phyloP scores from a whole-genome alignment of 2,888 invertebrate species.

The Eupithecia tripunctaria region DNA sequence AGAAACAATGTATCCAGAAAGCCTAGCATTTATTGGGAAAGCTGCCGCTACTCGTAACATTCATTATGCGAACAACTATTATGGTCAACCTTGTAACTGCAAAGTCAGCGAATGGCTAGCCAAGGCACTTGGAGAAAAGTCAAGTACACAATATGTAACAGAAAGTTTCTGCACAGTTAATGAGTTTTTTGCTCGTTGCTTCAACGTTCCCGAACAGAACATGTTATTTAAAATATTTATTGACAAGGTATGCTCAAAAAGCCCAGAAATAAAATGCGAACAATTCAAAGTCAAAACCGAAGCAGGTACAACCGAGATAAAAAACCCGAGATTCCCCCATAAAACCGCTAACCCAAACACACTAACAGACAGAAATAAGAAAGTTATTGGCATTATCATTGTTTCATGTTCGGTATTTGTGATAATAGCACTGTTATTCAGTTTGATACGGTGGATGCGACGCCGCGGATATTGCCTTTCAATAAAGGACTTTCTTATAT shows the following conservation, averaged over 20 bases:
- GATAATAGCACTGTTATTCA: slow-evolving; percentile 81
- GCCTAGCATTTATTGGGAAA: slow-evolving; percentile 85
- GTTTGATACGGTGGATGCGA: slow-evolving; percentile 84
- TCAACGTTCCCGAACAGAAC: slow-evolving; percentile 86
- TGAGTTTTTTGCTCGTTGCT: slow-evolving; percentile 85
- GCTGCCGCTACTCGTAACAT: slow-evolving; percentile 76
- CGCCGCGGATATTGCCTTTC: slow-evolving; percentile 82
- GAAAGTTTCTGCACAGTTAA: slow-evolving; percentile 87
- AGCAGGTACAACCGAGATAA: slow-evolving; percentile 64
- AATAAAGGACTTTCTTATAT: slow-evolving; percentile 71
- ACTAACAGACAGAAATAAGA: slow-evolving; percentile 67
- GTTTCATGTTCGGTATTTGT: slow-evolving; percentile 81
- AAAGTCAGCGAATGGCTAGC: slow-evolving; percentile 85
- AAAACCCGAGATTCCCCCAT: slow-evolving; percentile 78
- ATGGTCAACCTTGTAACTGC: slow-evolving; percentile 86
- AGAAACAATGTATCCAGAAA: slow-evolving; percentile 73
- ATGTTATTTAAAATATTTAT: slow-evolving; percentile 86
- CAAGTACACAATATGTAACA: slow-evolving; percentile 70
- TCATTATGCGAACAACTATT: slow-evolving; percentile 86
- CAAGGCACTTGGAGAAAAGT: slow-evolving; percentile 69
- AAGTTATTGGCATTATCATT: slow-evolving; percentile 80
- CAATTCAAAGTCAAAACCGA: slow-evolving; percentile 72
- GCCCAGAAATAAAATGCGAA: slow-evolving; percentile 83
- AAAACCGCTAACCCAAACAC: slow-evolving; percentile 55
- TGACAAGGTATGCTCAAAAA: slow-evolving; percentile 83